Evolutionary conservation across 2,888 invertebrate genomes (phyloP).

Genomic region (Augiades crinisus): DNA sequence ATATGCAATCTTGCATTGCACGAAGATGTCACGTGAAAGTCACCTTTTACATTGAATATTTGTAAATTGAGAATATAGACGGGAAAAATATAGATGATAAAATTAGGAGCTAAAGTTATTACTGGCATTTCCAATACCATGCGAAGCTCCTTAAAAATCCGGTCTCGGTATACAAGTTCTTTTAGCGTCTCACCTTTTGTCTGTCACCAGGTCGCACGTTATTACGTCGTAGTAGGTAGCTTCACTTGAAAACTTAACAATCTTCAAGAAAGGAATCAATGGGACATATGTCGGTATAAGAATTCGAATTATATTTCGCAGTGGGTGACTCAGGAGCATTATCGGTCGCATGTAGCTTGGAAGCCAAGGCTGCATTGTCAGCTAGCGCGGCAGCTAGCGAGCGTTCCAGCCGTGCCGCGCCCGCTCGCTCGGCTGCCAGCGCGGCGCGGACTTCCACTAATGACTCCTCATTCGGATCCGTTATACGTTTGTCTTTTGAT

Average conservation of each 20-base stretch:
- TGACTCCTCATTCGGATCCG: conserved; percentile 44
- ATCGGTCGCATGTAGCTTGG: conserved; percentile 47
- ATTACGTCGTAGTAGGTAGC: too few relatives aligned
- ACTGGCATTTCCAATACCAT: too few relatives aligned
- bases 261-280: conserved; percentile 70
- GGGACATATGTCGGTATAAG: conserved; percentile 48
- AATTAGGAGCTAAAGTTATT: too few relatives aligned
- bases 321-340: conserved; percentile 35
- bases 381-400: conserved; percentile 60
- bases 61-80: too few relatives aligned
- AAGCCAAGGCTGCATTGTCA: conserved; percentile 58
- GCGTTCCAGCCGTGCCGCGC: conserved; percentile 53
- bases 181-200: too few relatives aligned
- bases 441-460: conserved; percentile 52
- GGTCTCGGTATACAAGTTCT: too few relatives aligned
- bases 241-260: conserved; percentile 35
- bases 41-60: too few relatives aligned
- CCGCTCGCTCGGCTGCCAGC: conserved; percentile 59
- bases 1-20: background rate
- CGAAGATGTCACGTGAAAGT: background rate
- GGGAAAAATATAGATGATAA: too few relatives aligned
- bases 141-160: too few relatives aligned
- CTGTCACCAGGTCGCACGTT: too few relatives aligned
- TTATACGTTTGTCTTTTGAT: conserved; percentile 30
- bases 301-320: conserved; percentile 35